Evolutionary conservation across 2,113 vertebrate species (phyloP).

Genomic region (Eidolon helvum): DNA sequence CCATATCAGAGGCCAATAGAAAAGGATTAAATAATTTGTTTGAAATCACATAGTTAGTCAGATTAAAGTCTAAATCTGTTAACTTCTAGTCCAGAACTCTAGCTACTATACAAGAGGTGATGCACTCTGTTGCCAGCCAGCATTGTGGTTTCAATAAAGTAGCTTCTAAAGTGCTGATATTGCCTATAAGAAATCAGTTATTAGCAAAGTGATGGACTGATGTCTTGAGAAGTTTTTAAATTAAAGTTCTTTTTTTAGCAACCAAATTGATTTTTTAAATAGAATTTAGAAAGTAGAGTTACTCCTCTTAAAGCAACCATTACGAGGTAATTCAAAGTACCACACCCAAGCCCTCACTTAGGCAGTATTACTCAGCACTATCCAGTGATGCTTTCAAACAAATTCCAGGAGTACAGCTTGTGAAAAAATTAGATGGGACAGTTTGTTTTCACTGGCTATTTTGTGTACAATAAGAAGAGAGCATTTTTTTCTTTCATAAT

Average conservation of each 20-base stretch:
- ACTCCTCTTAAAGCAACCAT: neutral
- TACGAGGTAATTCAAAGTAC: neutral
- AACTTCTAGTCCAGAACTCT: neutral
- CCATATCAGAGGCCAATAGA: neutral
- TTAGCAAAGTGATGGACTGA: slow-evolving; percentile 7
- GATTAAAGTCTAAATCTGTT: neutral
- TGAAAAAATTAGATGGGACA: neutral
- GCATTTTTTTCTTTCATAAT: neutral
- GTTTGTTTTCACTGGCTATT: neutral
- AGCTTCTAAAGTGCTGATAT: neutral
- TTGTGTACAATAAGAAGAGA: neutral
- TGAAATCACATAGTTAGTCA: neutral
- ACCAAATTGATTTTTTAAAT: slow-evolving; percentile 41
- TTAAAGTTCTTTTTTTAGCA: slow-evolving; percentile 16
- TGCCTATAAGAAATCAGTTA: neutral
- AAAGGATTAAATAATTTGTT: neutral
- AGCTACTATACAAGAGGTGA: neutral
- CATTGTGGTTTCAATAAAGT: slow-evolving; percentile 4
- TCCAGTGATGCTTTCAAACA: neutral
- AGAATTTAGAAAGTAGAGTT: slow-evolving; percentile 43
- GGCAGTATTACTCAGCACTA: neutral
- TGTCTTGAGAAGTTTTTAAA: slow-evolving; percentile 38
- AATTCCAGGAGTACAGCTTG: neutral
- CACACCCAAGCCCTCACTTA: neutral
- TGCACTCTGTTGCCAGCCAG: neutral